phyloP scores from a whole-genome alignment of 2,113 vertebrate species.

The Perccottus glenii region DNA sequence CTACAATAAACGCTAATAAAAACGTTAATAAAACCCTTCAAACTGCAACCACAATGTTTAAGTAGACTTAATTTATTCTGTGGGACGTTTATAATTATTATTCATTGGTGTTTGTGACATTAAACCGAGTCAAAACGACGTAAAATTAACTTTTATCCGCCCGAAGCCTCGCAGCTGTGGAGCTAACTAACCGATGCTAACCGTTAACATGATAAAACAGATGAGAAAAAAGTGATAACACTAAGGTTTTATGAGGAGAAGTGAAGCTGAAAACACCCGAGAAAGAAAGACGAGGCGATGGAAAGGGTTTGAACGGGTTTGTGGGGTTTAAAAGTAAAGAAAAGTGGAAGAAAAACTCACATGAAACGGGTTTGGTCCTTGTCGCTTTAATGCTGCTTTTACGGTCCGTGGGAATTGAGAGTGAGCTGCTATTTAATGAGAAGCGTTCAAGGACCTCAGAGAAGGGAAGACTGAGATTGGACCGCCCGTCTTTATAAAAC shows the following conservation, averaged over 20 bases:
- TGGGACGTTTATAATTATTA: accelerated
- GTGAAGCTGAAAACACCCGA: accelerated
- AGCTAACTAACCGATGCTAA: slow-evolving; percentile 8
- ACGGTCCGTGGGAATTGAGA: not conserved
- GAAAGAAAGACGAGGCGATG: accelerated
- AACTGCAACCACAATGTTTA: not conserved
- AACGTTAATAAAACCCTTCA: not conserved
- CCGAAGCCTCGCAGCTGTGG: not conserved
- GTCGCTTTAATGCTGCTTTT: slow-evolving; percentile 58
- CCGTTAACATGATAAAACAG: slow-evolving; percentile 22
- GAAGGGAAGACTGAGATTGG: not conserved
- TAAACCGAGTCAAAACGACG: accelerated
- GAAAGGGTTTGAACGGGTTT: accelerated
- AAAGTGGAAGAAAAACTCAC: slow-evolving; percentile 67
- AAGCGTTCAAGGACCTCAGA: not conserved
- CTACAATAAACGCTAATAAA: not conserved
- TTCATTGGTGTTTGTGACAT: accelerated
- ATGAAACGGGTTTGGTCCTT: slow-evolving; percentile 66
- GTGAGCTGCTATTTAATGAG: not conserved
- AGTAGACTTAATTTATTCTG: accelerated
- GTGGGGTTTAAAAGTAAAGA: not conserved
- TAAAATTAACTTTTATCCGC: not conserved
- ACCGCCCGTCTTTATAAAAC: not conserved
- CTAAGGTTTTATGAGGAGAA: accelerated
- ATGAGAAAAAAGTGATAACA: not conserved